Percentiles rank a stretch among this genome's conserved stretches.
Evolutionary conservation across 2,797 vertebrate genomes (phyloP).

Genomic region (Bufotes viridis): DNA sequence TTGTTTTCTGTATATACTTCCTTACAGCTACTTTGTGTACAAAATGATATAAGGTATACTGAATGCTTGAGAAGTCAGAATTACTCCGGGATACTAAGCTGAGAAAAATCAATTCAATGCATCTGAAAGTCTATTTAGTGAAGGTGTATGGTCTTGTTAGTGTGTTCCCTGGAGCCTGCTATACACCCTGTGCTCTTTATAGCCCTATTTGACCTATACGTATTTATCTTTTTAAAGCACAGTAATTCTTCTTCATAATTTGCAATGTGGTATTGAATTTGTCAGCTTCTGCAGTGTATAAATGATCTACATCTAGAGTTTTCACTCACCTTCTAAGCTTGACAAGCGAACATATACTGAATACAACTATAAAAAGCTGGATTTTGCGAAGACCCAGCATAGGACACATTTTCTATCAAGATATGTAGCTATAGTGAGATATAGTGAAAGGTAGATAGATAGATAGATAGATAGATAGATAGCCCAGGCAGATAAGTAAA

Average conservation of each 20-base stretch:
- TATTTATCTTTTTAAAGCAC: slow-evolving; percentile 59
- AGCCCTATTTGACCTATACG: slow-evolving; percentile 43
- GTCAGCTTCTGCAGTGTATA: slow-evolving; percentile 37
- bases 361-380: not conserved
- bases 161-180: slow-evolving; percentile 51
- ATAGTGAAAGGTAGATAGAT: too few species aligned
- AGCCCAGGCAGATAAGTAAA: too few species aligned
- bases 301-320: slow-evolving; percentile 28
- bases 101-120: slow-evolving; percentile 49
- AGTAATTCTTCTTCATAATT: slow-evolving; percentile 60
- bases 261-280: slow-evolving; percentile 48
- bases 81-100: slow-evolving; percentile 45
- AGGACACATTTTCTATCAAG: not conserved
- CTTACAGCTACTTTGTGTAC: slow-evolving; percentile 38
- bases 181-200: slow-evolving; percentile 54
- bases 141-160: slow-evolving; percentile 54
- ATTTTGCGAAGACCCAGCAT: not conserved
- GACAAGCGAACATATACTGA: slow-evolving; percentile 32
- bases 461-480: not conserved
- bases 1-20: slow-evolving; percentile 2
- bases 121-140: slow-evolving; percentile 52
- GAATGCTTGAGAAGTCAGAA: slow-evolving; percentile 44
- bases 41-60: slow-evolving; percentile 32
- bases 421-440: not conserved
- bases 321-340: slow-evolving; percentile 18